phyloP scores from a whole-genome alignment of 2,888 invertebrate genomes.

The Mesochorus sp. region DNA sequence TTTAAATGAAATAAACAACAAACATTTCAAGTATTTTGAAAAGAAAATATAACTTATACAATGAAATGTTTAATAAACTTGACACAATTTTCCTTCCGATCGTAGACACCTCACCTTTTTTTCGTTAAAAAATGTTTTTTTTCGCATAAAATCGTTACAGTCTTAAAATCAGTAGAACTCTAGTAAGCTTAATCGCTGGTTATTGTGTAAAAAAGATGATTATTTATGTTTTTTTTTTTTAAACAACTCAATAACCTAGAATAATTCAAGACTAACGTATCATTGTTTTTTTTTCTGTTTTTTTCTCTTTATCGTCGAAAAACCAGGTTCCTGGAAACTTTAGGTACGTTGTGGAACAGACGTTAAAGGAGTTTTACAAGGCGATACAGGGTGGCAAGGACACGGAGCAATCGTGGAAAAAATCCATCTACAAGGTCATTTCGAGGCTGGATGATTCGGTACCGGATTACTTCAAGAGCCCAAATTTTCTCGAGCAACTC shows the following conservation, averaged over 20 bases:
- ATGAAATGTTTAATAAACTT: neutral
- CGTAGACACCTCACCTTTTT: neutral
- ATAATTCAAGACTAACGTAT: constrained; percentile 4
- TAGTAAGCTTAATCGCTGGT: constrained; percentile 49
- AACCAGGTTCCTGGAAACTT: constrained; percentile 99
- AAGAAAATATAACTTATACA: neutral
- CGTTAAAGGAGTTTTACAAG: constrained; percentile 99
- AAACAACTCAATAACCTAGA: neutral
- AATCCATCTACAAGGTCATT: constrained; percentile 99
- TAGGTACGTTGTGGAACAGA: constrained; percentile 98
- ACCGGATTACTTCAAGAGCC: constrained; percentile 99
- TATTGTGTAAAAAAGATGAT: constrained; percentile 14
- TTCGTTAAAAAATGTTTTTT: neutral
- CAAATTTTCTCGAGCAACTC: constrained; percentile 99
- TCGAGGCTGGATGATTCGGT: constrained; percentile 99
- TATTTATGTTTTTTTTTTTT: too few relatives aligned
- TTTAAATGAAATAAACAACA: neutral
- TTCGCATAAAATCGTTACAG: constrained; percentile 49
- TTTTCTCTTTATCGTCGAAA: constrained; percentile 39
- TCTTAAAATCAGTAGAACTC: constrained; percentile 39
- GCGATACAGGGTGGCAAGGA: constrained; percentile 98
- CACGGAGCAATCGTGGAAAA: constrained; percentile 99
- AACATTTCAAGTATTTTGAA: neutral
- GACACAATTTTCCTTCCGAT: neutral
- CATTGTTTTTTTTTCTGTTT: neutral